Evolutionary conservation across 1,140 invertebrate genomes (phyloP), one percentile per base, ranked within the genome.

Genomic region (Aphidius gifuensis): DNA sequence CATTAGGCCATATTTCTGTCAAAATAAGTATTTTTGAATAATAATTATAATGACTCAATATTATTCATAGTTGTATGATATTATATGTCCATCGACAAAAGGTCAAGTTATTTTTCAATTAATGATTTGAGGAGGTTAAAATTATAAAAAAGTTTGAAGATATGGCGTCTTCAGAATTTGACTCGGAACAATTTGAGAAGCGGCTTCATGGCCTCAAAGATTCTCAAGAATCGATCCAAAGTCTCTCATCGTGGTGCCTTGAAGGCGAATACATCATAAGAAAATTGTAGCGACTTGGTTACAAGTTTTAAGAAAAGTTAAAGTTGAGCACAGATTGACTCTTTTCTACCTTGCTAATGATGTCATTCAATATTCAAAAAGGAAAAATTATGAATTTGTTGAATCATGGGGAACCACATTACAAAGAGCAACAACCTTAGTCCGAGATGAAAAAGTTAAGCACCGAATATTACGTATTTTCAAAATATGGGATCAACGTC

Each of bases 281-380:
- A 92, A 91, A 78, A 94, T 97, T 66, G 92, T 96, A 38, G 85
- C 88, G 43, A 88, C 88, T 51, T 97, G 94, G 94, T 80, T 95
- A 9, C 92, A 92, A 78, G 90, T 93, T 23, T 80, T 97, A 49
- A 94, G 93, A 72, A 89, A 92, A 83, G 91, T 90, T 38, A 90
- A 90, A 79, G 86, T 91, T 9, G 91, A 93, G 66, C 92, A 96
- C 73, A 84, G 92, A 44, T 78, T 97, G 47, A 89, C 90, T 3
- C 78, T 97, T n/a, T 96, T 97, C 79, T 96, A 97, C 79, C 81
- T 97, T 70, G 94, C 93, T 23, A 97, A 97, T 81, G 95, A 97
- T 86, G 93, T 97, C 32, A 93, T 97, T 71, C 95, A 97, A 74
- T 95, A 96, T 73, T 94, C 93, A 63, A 96, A 95, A 72, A 84